phyloP scores from a whole-genome alignment of 53 echinoderm and acorn worm genomes.

The Pentamera pediparva region DNA sequence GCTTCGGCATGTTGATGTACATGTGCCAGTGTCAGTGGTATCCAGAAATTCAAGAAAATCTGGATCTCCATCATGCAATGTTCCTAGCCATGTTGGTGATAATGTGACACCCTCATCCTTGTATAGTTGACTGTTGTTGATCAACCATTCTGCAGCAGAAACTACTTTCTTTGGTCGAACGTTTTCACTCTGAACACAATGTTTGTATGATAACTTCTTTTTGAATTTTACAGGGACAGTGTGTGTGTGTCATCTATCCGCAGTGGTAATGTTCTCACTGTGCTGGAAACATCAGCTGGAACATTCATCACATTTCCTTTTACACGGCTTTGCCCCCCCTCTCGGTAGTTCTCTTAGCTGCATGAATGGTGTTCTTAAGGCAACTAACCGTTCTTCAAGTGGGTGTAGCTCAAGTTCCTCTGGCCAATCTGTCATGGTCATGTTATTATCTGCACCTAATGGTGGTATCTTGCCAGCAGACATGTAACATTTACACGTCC shows the following conservation, averaged over 20 bases:
- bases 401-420: constrained; percentile 11
- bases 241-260: not conserved
- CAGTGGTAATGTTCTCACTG: constrained; percentile 11
- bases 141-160: constrained; percentile 36
- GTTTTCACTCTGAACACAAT: constrained; percentile 33
- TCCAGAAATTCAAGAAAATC: not conserved
- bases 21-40: not conserved
- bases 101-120: constrained; percentile 2
- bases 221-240: constrained; percentile 39
- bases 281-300: constrained; percentile 7
- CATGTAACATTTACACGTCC: constrained; percentile 8
- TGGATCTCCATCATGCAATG: not conserved
- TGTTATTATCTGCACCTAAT: constrained; percentile 13
- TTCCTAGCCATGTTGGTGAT: not conserved
- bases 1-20: not conserved
- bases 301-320: constrained; percentile 41
- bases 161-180: constrained; percentile 36
- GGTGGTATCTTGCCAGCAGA: constrained; percentile 21
- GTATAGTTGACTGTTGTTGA: constrained; percentile 20
- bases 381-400: constrained; percentile 25
- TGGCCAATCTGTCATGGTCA: constrained; percentile 5
- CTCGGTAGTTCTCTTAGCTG: constrained; percentile 32
- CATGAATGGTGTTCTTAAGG: constrained; percentile 31
- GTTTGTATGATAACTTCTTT: constrained; percentile 26
- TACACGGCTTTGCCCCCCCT: constrained; percentile 15